Evolutionary conservation across 2,113 vertebrate genomes (phyloP).

Genomic region (Pseudolaguvia tuberculata): DNA sequence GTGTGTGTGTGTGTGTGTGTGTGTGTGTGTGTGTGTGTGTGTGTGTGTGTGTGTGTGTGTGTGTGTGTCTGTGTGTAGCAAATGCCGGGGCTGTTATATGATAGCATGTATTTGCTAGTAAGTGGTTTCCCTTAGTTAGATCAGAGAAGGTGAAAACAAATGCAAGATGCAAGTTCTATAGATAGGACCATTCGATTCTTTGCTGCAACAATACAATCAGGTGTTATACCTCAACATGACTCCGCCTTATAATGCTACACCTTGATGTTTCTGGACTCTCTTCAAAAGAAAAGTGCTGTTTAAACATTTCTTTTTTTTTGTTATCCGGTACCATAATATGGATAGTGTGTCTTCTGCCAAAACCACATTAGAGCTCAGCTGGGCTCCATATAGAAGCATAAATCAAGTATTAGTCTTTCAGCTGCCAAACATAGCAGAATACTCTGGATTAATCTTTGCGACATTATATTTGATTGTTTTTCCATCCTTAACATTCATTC

Average conservation of each 20-base stretch:
- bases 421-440: background rate
- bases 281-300: conserved; percentile 27
- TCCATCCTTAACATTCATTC: no score
- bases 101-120: background rate
- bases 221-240: conserved; percentile 39
- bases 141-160: background rate
- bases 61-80: background rate
- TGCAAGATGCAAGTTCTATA: background rate
- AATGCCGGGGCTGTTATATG: background rate
- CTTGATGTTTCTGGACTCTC: conserved; percentile 47
- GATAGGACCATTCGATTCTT: conserved; percentile 11
- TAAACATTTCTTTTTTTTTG: conserved; percentile 33
- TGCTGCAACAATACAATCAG: conserved; percentile 24
- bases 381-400: background rate
- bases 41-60: no score
- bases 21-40: no score
- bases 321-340: conserved; percentile 2
- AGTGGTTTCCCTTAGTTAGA: background rate
- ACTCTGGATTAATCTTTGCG: background rate
- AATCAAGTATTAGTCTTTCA: background rate
- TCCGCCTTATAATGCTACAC: conserved; percentile 34
- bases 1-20: no score
- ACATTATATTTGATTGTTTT: background rate
- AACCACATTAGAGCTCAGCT: background rate
- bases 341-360: conserved; percentile 1